phyloP scores from a whole-genome alignment of 2,888 invertebrate species.

The Psylliodes chrysocephalus region DNA sequence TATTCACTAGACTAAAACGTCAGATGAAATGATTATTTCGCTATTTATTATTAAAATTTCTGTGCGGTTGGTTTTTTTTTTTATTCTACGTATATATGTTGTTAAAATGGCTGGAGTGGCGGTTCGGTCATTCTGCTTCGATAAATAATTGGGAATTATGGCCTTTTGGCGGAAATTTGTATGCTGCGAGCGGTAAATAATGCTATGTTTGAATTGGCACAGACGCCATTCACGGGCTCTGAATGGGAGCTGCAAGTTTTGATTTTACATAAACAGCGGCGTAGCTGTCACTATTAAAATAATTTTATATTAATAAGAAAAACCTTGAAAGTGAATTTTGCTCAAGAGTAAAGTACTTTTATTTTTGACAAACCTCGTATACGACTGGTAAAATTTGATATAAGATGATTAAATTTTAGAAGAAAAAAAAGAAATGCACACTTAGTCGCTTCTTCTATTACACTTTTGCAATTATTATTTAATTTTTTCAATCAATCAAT shows the following conservation, averaged over 20 bases:
- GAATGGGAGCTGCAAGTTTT: not conserved
- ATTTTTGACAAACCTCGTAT: no score
- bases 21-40: conserved; percentile 25
- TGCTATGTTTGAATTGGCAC: conserved; percentile 19
- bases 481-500: no score
- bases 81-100: not conserved
- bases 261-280: not conserved
- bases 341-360: no score
- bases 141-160: conserved; percentile 35
- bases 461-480: no score
- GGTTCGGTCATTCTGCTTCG: conserved; percentile 14
- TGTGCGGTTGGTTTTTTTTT: conserved; percentile 7
- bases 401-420: no score
- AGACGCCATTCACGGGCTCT: conserved; percentile 10
- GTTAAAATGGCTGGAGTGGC: not conserved
- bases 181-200: conserved; percentile 23
- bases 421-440: no score
- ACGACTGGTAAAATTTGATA: no score
- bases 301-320: no score
- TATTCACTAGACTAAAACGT: conserved; percentile 7
- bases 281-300: no score
- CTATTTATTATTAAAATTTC: conserved; percentile 27
- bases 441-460: no score
- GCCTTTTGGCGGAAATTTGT: conserved; percentile 30
- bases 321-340: no score